Percentiles rank a stretch among this genome's conserved stretches.
phyloP scores from a whole-genome alignment of 2,113 vertebrate genomes.

The Lophius piscatorius region DNA sequence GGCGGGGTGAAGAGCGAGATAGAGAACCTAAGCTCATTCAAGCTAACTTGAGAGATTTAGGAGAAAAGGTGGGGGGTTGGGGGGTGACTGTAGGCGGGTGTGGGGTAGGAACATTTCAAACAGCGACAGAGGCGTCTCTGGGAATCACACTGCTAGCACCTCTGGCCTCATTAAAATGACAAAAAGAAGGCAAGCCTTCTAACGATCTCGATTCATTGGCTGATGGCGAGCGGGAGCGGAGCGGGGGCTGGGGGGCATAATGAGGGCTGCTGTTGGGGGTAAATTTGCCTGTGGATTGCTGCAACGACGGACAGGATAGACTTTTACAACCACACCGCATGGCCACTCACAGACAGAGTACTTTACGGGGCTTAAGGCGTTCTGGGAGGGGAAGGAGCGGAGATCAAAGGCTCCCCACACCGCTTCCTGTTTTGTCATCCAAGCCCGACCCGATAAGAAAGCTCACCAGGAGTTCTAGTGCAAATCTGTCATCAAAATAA shows the following conservation, averaged over 20 bases:
- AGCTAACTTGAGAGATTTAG: slow-evolving; percentile 19
- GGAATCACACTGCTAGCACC: slow-evolving; percentile 64
- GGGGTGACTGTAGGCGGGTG: slow-evolving; percentile 22
- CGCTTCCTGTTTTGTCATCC: slow-evolving; percentile 36
- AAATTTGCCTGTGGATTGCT: slow-evolving; percentile 43
- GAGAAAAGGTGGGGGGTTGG: slow-evolving; percentile 16
- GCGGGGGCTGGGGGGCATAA: slow-evolving; percentile 38
- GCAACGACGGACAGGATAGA: slow-evolving; percentile 8
- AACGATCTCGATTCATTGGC: slow-evolving; percentile 34
- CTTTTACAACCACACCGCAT: slow-evolving; percentile 44
- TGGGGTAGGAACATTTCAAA: slow-evolving; percentile 37
- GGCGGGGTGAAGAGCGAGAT: slow-evolving; percentile 31
- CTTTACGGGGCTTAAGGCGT: slow-evolving; percentile 38
- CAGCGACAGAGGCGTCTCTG: slow-evolving; percentile 33
- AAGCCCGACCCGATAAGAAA: slow-evolving; percentile 24
- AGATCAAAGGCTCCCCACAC: slow-evolving; percentile 62
- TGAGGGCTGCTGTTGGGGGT: slow-evolving; percentile 48
- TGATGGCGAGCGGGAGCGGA: slow-evolving; percentile 6
- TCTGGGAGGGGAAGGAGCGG: slow-evolving; percentile 17
- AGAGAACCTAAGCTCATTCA: slow-evolving; percentile 21
- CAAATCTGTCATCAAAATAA: slow-evolving; percentile 19
- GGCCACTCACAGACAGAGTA: slow-evolving; percentile 44
- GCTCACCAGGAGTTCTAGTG: neutral
- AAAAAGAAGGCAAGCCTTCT: slow-evolving; percentile 66
- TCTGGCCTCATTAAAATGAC: slow-evolving; percentile 79